Evolutionary conservation across 2,888 invertebrate species (phyloP).

Genomic region (Cabera pusaria): DNA sequence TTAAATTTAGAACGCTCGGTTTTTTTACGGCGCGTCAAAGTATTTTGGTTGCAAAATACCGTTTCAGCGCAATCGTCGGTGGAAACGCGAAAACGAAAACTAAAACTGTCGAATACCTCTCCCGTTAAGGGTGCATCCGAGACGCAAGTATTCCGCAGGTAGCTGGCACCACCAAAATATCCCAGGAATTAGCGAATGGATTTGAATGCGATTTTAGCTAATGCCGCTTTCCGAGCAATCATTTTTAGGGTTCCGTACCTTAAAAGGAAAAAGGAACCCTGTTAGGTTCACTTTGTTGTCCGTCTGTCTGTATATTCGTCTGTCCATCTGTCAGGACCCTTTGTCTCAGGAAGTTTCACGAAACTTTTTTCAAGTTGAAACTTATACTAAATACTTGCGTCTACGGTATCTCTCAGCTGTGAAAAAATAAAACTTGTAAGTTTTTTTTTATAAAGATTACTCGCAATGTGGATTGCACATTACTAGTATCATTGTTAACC

Average conservation of each 20-base stretch:
- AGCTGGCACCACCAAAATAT: slow-evolving; percentile 31
- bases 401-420: too few relatives aligned
- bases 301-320: too few relatives aligned
- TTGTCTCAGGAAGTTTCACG: too few relatives aligned
- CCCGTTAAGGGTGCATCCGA: slow-evolving; percentile 26
- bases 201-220: slow-evolving; percentile 31
- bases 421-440: too few relatives aligned
- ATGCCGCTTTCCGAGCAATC: slow-evolving; percentile 26
- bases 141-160: slow-evolving; percentile 24
- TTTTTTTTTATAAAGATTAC: too few relatives aligned
- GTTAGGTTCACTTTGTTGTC: too few relatives aligned
- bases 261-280: too few relatives aligned
- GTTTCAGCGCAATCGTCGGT: slow-evolving; percentile 43
- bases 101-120: slow-evolving; percentile 28
- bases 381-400: too few relatives aligned
- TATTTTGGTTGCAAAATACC: slow-evolving; percentile 67
- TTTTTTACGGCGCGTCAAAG: slow-evolving; percentile 59
- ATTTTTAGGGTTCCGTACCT: slow-evolving; percentile 12
- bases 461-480: too few relatives aligned
- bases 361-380: too few relatives aligned
- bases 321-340: too few relatives aligned
- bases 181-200: slow-evolving; percentile 34
- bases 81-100: slow-evolving; percentile 35
- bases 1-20: slow-evolving; percentile 57
- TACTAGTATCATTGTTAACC: too few relatives aligned